Evolutionary conservation across 2,888 invertebrate species (phyloP), one percentile per base, ranked within the genome.

Genomic region (Serrognathus titanus): DNA sequence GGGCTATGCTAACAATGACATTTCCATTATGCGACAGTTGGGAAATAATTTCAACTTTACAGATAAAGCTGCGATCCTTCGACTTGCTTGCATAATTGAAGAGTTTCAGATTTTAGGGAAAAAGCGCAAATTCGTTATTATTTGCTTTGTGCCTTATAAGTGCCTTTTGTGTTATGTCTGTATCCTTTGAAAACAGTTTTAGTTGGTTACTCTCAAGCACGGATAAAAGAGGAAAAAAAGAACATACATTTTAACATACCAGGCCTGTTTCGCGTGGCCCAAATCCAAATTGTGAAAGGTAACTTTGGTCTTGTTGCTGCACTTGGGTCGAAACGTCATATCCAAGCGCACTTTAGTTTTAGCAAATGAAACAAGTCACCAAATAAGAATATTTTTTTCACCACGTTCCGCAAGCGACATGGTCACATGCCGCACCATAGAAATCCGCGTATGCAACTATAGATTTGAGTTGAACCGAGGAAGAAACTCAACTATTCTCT

Each of bases 161-260:
- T n/a, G n/a, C n/a, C n/a, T n/a, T n/a, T n/a, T n/a, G n/a, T n/a
- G n/a, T n/a, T n/a, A n/a, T n/a, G n/a, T n/a, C n/a, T n/a, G n/a
- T n/a, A n/a, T n/a, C n/a, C n/a, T n/a, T n/a, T n/a, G n/a, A n/a
- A n/a, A n/a, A n/a, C n/a, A n/a, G n/a, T n/a, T n/a, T n/a, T n/a
- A n/a, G 24, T 31, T 31, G 24, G 24, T 6, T 31, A 3, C 24
- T 31, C 24, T 7, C 24, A 31, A 31, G 24, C 24, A 6, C 6
- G 6, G 24, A 7, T 31, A 31, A 24, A 24, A 8, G 4, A 16
- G 9, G n/a, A 38, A 46, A 24, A 49, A 60, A 48, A 36, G 37
- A 60, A 71, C 71, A 61, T 71, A 73, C 72, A 72, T 70, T 72
- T 71, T 69, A 58, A 72, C 74, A 65, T 74, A 74, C 73, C 74